Evolutionary conservation across 2,797 vertebrate genomes (phyloP).

Genomic region (Microhierax caerulescens): DNA sequence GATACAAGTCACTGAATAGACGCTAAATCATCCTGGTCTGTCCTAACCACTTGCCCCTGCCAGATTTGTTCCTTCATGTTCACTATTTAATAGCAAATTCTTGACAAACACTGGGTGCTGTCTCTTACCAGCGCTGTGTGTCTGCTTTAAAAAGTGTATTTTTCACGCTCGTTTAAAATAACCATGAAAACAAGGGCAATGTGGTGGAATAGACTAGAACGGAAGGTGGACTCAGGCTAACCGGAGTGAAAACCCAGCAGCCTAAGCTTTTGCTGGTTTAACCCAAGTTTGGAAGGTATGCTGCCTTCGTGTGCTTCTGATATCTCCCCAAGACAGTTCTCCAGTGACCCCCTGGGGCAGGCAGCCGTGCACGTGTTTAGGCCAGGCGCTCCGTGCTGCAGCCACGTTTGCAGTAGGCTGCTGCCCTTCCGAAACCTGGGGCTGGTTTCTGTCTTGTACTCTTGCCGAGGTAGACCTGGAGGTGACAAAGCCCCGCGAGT

Average conservation of each 20-base stretch:
- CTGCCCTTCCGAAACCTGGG: rapidly evolving
- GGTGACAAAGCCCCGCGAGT: not conserved
- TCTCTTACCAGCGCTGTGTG: not conserved
- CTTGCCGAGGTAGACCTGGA: not conserved
- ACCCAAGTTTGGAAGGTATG: not conserved
- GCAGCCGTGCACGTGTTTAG: too few relatives aligned
- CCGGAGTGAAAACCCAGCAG: not conserved
- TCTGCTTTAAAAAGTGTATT: not conserved
- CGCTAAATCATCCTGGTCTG: not conserved
- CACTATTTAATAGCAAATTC: rapidly evolving
- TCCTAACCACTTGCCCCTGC: not conserved
- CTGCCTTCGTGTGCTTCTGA: not conserved
- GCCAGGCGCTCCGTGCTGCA: not conserved
- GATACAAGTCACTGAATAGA: not conserved
- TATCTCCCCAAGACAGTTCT: not conserved
- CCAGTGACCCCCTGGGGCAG: rapidly evolving
- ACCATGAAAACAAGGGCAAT: not conserved
- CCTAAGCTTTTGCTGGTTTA: not conserved
- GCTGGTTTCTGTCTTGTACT: not conserved
- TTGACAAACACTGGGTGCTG: not conserved
- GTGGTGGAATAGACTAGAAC: too few relatives aligned
- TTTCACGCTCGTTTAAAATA: not conserved
- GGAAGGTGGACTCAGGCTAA: not conserved
- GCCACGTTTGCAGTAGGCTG: not conserved
- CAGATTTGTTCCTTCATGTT: not conserved